Conservation (phyloP, 2,888 invertebrate genomes). For the Rugalucina vietnamica region DNA sequence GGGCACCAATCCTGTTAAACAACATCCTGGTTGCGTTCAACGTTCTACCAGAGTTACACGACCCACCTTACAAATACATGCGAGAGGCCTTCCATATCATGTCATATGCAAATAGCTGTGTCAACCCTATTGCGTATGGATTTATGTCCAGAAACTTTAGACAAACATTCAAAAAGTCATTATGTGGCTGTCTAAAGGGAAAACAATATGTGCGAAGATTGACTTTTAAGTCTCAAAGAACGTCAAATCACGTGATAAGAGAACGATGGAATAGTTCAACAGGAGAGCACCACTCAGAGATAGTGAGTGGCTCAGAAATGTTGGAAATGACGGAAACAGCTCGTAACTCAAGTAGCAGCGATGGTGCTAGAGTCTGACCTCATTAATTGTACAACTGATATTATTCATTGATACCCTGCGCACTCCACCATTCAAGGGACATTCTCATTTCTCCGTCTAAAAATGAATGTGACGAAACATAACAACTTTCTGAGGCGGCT, state of each 20-base stretch:
- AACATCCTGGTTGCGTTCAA: constrained; percentile 88
- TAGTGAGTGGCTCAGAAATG: background rate
- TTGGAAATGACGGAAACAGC: constrained; percentile 6
- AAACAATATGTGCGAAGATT: constrained; percentile 52
- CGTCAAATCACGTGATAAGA: background rate
- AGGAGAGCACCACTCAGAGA: background rate
- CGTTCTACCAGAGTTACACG: constrained; percentile 85
- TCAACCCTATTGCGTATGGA: constrained; percentile 90
- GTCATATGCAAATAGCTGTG: constrained; percentile 90
- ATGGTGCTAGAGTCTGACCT: constrained; percentile 6
- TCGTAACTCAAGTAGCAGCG: background rate
- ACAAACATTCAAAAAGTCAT: constrained; percentile 80
- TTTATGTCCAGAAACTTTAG: constrained; percentile 90
- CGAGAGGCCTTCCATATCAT: constrained; percentile 87
- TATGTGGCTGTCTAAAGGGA: constrained; percentile 62
- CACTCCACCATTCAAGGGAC: too few relatives aligned
- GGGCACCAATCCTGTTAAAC: constrained; percentile 88
- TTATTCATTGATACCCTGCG: too few relatives aligned
- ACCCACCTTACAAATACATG: constrained; percentile 87
- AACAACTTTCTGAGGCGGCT: too few relatives aligned
- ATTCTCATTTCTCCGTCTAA: too few relatives aligned
- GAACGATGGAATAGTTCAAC: background rate
- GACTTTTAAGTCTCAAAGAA: constrained; percentile 49
- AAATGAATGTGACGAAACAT: too few relatives aligned
- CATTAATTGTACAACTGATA: too few relatives aligned